These are phyloP conservation scores for Mus musculus DNA, from an alignment of 2,113 vertebrate genomes.

Conservation along the genomic window DNA sequence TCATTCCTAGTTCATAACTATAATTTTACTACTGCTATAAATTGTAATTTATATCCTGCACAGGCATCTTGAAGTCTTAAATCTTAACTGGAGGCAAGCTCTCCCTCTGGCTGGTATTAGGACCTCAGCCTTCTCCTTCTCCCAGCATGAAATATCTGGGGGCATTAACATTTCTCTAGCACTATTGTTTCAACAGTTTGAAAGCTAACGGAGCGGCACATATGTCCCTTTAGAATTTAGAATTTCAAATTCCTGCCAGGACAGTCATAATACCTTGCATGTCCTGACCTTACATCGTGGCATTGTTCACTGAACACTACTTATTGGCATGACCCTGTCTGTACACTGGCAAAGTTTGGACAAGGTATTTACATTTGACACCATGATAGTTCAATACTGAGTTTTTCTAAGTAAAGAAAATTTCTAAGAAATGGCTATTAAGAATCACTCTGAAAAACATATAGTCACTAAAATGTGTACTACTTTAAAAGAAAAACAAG, in stretches of 20 bases:
- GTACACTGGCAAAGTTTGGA: neutral
- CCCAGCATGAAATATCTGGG: neutral
- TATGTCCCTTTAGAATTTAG: neutral
- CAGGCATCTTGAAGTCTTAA: no score
- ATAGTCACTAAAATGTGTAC: neutral
- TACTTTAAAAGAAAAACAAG: neutral
- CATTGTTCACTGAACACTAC: neutral
- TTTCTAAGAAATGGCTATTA: neutral
- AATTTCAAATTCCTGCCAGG: neutral
- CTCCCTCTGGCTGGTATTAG: no score
- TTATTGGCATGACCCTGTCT: neutral
- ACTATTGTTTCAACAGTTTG: neutral
- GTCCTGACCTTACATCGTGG: neutral
- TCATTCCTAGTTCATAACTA: neutral
- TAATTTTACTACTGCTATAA: no score
- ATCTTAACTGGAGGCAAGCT: neutral
- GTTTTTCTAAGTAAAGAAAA: slow-evolving; percentile 21
- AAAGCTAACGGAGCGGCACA: neutral
- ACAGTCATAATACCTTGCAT: neutral
- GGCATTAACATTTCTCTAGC: no score
- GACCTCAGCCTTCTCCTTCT: neutral
- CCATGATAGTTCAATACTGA: neutral
- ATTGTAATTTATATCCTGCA: neutral
- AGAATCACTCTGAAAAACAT: neutral
- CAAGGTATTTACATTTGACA: neutral